Evolutionary conservation across 1,140 invertebrate species (phyloP).

Genomic region (Leptinotarsa texana): DNA sequence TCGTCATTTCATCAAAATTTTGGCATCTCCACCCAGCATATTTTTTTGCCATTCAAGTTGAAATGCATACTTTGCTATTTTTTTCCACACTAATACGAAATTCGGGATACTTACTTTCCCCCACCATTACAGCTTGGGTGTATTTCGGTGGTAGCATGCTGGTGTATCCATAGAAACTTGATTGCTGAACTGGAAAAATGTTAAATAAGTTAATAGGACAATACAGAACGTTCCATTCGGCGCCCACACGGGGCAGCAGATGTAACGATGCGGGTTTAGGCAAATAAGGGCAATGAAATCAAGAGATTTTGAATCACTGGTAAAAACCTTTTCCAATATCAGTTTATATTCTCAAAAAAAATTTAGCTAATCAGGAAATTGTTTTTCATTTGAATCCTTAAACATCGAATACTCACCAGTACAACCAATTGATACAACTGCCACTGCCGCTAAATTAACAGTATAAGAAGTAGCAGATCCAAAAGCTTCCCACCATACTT

Average conservation of each 20-base stretch:
- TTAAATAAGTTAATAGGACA: not conserved
- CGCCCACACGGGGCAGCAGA: too few relatives aligned
- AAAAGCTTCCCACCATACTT: constrained; percentile 84
- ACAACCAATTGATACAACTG: constrained; percentile 84
- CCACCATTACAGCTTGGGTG: constrained; percentile 91
- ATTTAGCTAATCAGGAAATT: not conserved
- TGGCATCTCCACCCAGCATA: too few relatives aligned
- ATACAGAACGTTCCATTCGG: too few relatives aligned
- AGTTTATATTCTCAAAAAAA: too few relatives aligned
- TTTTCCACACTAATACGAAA: too few relatives aligned
- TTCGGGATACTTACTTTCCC: constrained; percentile 75
- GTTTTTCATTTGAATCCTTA: constrained; percentile 26
- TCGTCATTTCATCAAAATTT: too few relatives aligned
- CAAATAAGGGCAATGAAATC: too few relatives aligned
- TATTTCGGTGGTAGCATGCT: constrained; percentile 87
- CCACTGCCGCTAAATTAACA: constrained; percentile 82
- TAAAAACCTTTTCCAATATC: too few relatives aligned
- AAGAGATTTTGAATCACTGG: too few relatives aligned
- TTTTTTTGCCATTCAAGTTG: too few relatives aligned
- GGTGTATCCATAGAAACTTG: constrained; percentile 92
- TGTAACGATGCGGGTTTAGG: too few relatives aligned
- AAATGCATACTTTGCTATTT: too few relatives aligned
- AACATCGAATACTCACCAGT: constrained; percentile 63
- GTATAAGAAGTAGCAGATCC: constrained; percentile 71
- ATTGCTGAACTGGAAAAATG: constrained; percentile 78